Evolutionary conservation across 2,113 vertebrate genomes (phyloP).

Genomic region (Oncorhynchus nerka): DNA sequence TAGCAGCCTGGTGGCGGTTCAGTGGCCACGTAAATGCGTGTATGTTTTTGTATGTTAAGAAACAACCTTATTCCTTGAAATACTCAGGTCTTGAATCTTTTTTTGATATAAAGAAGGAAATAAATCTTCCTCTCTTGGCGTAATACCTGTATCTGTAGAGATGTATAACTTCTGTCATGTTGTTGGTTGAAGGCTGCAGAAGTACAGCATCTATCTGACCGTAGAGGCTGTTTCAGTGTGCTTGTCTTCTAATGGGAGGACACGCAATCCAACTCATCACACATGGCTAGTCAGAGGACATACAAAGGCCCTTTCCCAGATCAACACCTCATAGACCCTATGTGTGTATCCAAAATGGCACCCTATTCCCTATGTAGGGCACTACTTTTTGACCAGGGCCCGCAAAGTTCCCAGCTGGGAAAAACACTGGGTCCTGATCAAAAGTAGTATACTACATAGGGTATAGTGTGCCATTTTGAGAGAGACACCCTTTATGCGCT

Average conservation of each 20-base stretch:
- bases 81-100: constrained; percentile 79
- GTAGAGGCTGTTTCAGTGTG: constrained; percentile 37
- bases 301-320: constrained; percentile 20
- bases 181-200: constrained; percentile 22
- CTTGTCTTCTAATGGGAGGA: constrained; percentile 35
- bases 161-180: constrained; percentile 35
- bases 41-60: constrained; percentile 87
- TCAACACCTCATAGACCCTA: no score
- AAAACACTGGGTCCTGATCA: no score
- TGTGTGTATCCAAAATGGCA: no score
- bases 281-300: constrained; percentile 15
- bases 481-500: no score
- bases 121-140: constrained; percentile 58
- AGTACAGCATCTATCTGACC: constrained; percentile 4
- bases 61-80: constrained; percentile 82
- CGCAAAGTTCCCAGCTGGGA: no score
- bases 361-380: not conserved
- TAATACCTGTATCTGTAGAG: constrained; percentile 49
- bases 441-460: no score
- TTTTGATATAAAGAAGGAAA: constrained; percentile 55
- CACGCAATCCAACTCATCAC: constrained; percentile 11
- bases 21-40: constrained; percentile 88
- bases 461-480: no score
- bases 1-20: constrained; percentile 86
- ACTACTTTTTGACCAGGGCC: no score